Evolutionary conservation across 2,888 invertebrate genomes (phyloP).

Genomic region (Ectemnius lituratus): DNA sequence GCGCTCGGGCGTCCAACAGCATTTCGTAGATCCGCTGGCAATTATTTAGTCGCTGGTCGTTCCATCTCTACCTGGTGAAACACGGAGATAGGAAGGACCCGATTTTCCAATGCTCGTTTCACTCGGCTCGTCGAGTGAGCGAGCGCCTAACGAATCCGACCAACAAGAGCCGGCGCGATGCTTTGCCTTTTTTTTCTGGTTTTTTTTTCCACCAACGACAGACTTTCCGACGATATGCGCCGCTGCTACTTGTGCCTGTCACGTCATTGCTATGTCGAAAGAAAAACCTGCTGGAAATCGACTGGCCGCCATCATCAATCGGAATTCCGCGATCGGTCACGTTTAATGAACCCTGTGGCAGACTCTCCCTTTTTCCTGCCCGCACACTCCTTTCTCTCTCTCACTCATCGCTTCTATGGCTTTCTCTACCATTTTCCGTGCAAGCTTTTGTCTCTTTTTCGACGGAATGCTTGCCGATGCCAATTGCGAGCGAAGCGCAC

Average conservation of each 20-base stretch:
- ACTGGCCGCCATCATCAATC: constrained; percentile 21
- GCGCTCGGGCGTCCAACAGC: constrained; percentile 38
- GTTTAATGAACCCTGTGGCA: constrained; percentile 30
- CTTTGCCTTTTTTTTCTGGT: neutral
- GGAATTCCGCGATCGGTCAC: constrained; percentile 33
- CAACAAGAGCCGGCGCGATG: constrained; percentile 35
- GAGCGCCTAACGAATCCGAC: constrained; percentile 5
- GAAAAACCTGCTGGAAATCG: neutral
- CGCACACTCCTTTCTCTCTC: neutral
- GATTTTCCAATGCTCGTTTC: constrained; percentile 5
- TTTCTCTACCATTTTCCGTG: too few relatives aligned
- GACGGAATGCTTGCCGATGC: neutral
- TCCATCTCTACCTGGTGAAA: too few relatives aligned
- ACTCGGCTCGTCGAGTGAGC: constrained; percentile 21
- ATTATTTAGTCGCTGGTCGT: constrained; percentile 46
- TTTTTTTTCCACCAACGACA: neutral
- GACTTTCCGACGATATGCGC: neutral
- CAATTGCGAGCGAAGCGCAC: neutral
- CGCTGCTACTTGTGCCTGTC: too few relatives aligned
- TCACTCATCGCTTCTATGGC: too few relatives aligned
- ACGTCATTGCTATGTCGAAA: neutral
- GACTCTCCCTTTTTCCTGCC: neutral
- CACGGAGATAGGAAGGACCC: too few relatives aligned
- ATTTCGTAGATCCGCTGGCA: constrained; percentile 49
- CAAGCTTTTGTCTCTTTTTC: neutral